Evolutionary conservation across 2,888 invertebrate genomes (phyloP), one percentile per base, ranked within the genome.

Genomic region (Phytoseiulus persimilis): DNA sequence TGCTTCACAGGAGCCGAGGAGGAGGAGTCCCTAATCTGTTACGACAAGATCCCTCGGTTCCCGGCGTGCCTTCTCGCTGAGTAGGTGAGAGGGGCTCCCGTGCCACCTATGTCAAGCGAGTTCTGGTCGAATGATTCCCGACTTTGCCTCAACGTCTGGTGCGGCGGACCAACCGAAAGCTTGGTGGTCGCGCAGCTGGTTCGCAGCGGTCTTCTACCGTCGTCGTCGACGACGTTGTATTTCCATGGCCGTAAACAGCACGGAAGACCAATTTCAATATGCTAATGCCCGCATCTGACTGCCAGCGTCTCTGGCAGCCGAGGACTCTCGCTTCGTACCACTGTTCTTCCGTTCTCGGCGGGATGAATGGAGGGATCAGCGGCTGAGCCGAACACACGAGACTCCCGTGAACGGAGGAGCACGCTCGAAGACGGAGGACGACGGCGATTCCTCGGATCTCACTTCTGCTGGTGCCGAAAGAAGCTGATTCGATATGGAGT

Each of bases 211-310:
- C 46, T 46, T n/a, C n/a, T n/a, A n/a, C 9, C 65, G 65, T 65
- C 65, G 65, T 65, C 65, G 65, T 65, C 18, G 65, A 11, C 18
- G 65, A 14, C 65, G 23, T 65, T 28, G 65, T 65, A 65, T 65
- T 65, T 65, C 65, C 65, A 65, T 65, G 18, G 65, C 65, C 65
- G 65, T 65, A 65, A 65, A 65, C 65, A 65, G 65, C 65, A 65
- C 65, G 65, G 65, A 65, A 65, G 65, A 65, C 65, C 65, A 65
- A 65, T 65, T 65, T 65, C 65, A 65, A 65, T 65, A 65, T 65
- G 65, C 23, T 65, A 65, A 65, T 65, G 65, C 28, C 5, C 65
- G 65, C 65, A 65, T 65, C 65, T 65, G 65, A 14, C 28, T 65
- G 65, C 9, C 65, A 18, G 65, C 65, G 14, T 65, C 65, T 3